Conservation (phyloP, 92 coral and sea anemone genomes). For the Phenganax marumi region DNA sequence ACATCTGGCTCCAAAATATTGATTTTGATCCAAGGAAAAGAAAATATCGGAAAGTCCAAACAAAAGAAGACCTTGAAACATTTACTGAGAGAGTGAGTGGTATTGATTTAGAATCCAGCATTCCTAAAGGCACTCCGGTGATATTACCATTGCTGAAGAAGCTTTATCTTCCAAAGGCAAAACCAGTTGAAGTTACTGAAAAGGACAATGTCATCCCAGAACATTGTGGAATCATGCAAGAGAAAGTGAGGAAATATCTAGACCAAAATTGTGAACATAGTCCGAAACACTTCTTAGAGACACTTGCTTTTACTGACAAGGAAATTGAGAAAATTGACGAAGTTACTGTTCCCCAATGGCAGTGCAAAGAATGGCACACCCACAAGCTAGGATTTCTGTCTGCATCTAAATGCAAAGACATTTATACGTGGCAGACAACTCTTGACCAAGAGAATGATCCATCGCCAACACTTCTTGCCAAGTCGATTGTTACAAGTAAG, state of each 20-base stretch:
- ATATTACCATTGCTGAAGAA: slow-evolving; percentile 31
- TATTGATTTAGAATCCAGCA: neutral
- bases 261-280: neutral
- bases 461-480: slow-evolving; percentile 29
- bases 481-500: slow-evolving; percentile 2
- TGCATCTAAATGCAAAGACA: slow-evolving; percentile 39
- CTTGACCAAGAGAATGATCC: slow-evolving; percentile 24
- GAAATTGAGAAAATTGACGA: neutral
- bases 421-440: slow-evolving; percentile 26
- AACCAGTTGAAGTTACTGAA: slow-evolving; percentile 9
- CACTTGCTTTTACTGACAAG: slow-evolving; percentile 12
- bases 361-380: slow-evolving; percentile 30
- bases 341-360: slow-evolving; percentile 23
- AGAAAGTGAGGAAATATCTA: slow-evolving; percentile 3
- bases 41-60: slow-evolving; percentile 21
- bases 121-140: slow-evolving; percentile 30
- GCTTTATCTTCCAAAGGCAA: slow-evolving; percentile 29
- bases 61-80: slow-evolving; percentile 19
- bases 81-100: slow-evolving; percentile 9
- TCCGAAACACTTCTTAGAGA: slow-evolving; percentile 6
- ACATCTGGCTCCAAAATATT: slow-evolving; percentile 39
- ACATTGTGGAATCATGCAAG: slow-evolving; percentile 36
- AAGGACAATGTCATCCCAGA: slow-evolving; percentile 26
- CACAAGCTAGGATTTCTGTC: slow-evolving; percentile 40
- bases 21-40: slow-evolving; percentile 59